phyloP scores from a whole-genome alignment of 2,113 vertebrate genomes.

The Progne subis region DNA sequence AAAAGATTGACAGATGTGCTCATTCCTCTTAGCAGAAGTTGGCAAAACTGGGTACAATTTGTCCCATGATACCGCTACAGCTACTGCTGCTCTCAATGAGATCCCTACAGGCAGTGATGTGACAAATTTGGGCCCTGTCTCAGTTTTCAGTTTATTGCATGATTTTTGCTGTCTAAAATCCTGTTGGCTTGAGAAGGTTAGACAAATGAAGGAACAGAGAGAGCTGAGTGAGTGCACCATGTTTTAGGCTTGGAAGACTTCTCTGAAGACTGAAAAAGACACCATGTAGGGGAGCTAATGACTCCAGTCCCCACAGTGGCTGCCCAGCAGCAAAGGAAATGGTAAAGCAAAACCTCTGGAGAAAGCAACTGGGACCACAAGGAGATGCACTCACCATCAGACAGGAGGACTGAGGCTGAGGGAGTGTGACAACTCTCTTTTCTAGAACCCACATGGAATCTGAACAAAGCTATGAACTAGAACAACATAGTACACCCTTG shows the following conservation, averaged over 20 bases:
- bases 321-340: not conserved
- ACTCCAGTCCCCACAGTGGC: not conserved
- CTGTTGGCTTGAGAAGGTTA: not conserved
- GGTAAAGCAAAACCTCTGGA: not conserved
- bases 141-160: not conserved
- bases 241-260: not conserved
- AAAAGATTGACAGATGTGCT: not conserved
- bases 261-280: not conserved
- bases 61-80: not conserved
- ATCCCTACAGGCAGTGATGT: not conserved
- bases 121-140: not conserved
- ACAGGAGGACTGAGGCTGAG: not conserved
- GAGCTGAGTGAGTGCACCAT: not conserved
- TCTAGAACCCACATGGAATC: not conserved
- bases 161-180: not conserved
- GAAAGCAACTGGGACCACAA: not conserved
- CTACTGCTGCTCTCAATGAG: not conserved
- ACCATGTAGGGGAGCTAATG: not conserved
- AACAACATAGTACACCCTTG: not conserved
- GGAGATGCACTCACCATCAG: not conserved
- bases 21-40: not conserved
- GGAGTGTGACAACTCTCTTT: not conserved
- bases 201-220: not conserved
- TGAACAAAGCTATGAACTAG: not conserved
- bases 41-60: not conserved